A percentile compares a stretch with the other conserved stretches of the same genome.
Conservation (phyloP, 2,888 invertebrate genomes). For the Alsophila aescularia region DNA sequence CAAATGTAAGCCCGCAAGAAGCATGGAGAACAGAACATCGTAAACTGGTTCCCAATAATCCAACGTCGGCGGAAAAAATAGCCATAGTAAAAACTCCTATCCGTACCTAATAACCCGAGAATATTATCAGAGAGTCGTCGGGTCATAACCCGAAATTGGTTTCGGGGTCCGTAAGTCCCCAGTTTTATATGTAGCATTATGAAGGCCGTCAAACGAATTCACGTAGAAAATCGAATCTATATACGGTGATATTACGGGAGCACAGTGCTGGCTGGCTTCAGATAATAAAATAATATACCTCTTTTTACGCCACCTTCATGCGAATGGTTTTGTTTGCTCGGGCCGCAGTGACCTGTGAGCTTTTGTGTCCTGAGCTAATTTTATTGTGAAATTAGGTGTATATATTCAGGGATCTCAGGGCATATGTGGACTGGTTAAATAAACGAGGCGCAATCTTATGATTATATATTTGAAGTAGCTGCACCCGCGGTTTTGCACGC, state of each 20-base stretch:
- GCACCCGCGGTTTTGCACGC: too few species aligned
- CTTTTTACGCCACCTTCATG: slow-evolving; percentile 67
- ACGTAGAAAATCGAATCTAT: slow-evolving; percentile 86
- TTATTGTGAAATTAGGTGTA: slow-evolving; percentile 14
- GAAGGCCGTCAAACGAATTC: slow-evolving; percentile 86
- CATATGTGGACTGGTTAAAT: too few species aligned
- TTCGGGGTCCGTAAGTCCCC: slow-evolving; percentile 85
- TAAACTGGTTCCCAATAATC: slow-evolving; percentile 80
- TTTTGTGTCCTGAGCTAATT: slow-evolving; percentile 25
- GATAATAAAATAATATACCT: slow-evolving; percentile 85
- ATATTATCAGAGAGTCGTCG: slow-evolving; percentile 85
- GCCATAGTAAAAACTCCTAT: slow-evolving; percentile 85
- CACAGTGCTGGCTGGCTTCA: slow-evolving; percentile 74
- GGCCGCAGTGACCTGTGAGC: slow-evolving; percentile 44
- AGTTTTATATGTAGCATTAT: slow-evolving; percentile 85
- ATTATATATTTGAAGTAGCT: too few species aligned
- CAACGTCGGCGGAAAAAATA: slow-evolving; percentile 82
- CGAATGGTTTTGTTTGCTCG: slow-evolving; percentile 48
- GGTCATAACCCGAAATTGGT: slow-evolving; percentile 86
- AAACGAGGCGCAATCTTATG: too few species aligned
- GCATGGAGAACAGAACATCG: slow-evolving; percentile 65
- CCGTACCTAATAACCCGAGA: slow-evolving; percentile 85
- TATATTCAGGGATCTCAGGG: neutral
- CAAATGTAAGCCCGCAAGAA: slow-evolving; percentile 65
- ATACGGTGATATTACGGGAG: slow-evolving; percentile 82